phyloP scores from a whole-genome alignment of 1,140 invertebrate species.

The Charaxes varanes region DNA sequence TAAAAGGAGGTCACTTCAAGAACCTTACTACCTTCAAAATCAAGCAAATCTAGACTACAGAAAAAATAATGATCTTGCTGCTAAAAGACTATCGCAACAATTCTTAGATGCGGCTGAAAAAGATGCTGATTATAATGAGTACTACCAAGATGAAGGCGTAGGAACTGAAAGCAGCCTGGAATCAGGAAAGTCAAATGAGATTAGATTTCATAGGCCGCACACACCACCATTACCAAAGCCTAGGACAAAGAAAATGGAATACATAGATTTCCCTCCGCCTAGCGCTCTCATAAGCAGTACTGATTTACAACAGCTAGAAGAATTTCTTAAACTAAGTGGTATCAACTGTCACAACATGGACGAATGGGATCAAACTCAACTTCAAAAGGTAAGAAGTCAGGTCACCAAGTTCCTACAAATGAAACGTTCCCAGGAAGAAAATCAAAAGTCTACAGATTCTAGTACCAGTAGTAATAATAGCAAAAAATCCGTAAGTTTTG shows the following conservation, averaged over 20 bases:
- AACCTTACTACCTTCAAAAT: constrained; percentile 81
- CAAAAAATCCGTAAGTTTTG: constrained; percentile 75
- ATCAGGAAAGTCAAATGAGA: constrained; percentile 72
- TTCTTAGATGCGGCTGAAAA: constrained; percentile 70
- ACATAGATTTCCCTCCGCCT: constrained; percentile 63
- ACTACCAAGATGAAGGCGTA: constrained; percentile 70
- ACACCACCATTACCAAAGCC: constrained; percentile 70
- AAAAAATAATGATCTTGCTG: constrained; percentile 77
- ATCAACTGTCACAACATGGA: constrained; percentile 80
- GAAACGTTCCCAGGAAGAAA: constrained; percentile 80
- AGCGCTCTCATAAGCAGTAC: constrained; percentile 75
- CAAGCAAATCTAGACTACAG: constrained; percentile 73
- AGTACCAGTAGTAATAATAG: constrained; percentile 78
- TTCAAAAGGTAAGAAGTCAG: constrained; percentile 80
- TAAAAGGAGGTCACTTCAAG: constrained; percentile 82
- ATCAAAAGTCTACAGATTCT: constrained; percentile 80
- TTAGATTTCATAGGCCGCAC: constrained; percentile 66
- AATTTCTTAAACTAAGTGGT: constrained; percentile 83
- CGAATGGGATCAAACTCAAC: constrained; percentile 78
- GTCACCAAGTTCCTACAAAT: constrained; percentile 80
- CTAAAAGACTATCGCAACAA: constrained; percentile 71
- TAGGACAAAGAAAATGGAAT: constrained; percentile 62
- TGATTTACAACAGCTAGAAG: constrained; percentile 81
- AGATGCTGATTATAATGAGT: constrained; percentile 71
- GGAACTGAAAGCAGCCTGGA: constrained; percentile 72